Evolutionary conservation across 2,113 vertebrate genomes (phyloP), one percentile per base, ranked within the genome.

Genomic region (Alouatta palliata): DNA sequence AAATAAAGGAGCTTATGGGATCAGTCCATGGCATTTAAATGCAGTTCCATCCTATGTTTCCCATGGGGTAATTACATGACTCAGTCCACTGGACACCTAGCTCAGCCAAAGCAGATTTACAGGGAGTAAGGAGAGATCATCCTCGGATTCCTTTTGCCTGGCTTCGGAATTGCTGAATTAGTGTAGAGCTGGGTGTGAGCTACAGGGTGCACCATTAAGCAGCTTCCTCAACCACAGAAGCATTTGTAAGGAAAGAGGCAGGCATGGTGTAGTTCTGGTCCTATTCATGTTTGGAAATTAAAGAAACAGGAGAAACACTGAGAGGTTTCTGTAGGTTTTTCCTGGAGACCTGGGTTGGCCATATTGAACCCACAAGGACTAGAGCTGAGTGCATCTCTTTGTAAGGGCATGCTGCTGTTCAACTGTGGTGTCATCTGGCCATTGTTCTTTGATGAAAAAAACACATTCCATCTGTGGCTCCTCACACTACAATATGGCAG

Each of bases 31-130:
- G 43, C n/a, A 95, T 98, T 97, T 95, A 80, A 98, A 96, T 93
- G 68, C 61, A 98, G 56, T 91, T 12, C 30, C 52, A 87, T 93
- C 68, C 75, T 58, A 23, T 87, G 66, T 88, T 98, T 98, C 98
- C 94, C 98, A 98, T 97, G 98, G 97, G 82, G 82, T 98, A 98
- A 98, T 97, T 97, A 79, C 40, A 90, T 97, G 97, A 98, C 89
- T 98, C 98, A 98, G 82, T 64, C 0, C 40, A 40, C 52, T 82
- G 66, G 71, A 96, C 77, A 96, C n/a, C 88, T 68, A 92, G 93
- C 92, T 0, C 92, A 97, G 95, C 92, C 52, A 90, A 82, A 76
- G 81, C 7, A 95, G 96, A 93, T 93, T 94, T 97, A 27, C 54
- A 87, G 66, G 43, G 58, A 94, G 73, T 73, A 61, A 52, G 32